Percentiles rank a stretch among this genome's conserved stretches.
phyloP scores from a whole-genome alignment of 2,888 invertebrate species.

The Himalopsyche anomala region DNA sequence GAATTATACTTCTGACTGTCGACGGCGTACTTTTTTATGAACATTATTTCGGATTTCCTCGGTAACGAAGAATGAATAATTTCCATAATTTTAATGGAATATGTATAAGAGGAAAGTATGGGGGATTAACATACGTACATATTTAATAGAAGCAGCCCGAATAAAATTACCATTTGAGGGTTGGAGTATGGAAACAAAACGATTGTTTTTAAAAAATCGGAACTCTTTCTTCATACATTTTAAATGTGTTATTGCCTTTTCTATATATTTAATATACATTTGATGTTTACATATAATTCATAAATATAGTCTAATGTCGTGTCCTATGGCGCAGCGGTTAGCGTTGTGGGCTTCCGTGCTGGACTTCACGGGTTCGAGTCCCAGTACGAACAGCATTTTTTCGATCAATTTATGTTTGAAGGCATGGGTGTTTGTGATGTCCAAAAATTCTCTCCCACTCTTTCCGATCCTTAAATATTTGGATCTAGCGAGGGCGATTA shows the following conservation, averaged over 20 bases:
- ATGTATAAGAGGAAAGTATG: slow-evolving; percentile 59
- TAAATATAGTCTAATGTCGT: no score
- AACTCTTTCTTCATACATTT: background rate
- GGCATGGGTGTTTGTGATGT: no score
- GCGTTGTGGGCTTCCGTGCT: no score
- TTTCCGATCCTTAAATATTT: no score
- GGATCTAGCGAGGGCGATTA: no score
- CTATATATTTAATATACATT: background rate
- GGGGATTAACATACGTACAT: slow-evolving; percentile 58
- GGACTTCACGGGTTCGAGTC: no score
- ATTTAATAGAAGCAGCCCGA: slow-evolving; percentile 50
- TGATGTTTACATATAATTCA: no score
- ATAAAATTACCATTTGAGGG: slow-evolving; percentile 15
- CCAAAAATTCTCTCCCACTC: no score
- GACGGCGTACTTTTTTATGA: slow-evolving; percentile 37
- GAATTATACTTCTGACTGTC: slow-evolving; percentile 37
- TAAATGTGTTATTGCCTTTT: background rate
- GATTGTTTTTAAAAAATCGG: background rate
- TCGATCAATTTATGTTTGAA: no score
- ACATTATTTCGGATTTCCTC: slow-evolving; percentile 61
- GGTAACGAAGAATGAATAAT: slow-evolving; percentile 60
- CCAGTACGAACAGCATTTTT: no score
- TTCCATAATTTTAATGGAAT: slow-evolving; percentile 64
- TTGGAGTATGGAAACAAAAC: slow-evolving; percentile 36
- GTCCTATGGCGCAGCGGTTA: no score